Percentiles rank a stretch among this genome's conserved stretches.
Conservation (phyloP, 2,888 invertebrate genomes). For the Sthenelais limicola region DNA sequence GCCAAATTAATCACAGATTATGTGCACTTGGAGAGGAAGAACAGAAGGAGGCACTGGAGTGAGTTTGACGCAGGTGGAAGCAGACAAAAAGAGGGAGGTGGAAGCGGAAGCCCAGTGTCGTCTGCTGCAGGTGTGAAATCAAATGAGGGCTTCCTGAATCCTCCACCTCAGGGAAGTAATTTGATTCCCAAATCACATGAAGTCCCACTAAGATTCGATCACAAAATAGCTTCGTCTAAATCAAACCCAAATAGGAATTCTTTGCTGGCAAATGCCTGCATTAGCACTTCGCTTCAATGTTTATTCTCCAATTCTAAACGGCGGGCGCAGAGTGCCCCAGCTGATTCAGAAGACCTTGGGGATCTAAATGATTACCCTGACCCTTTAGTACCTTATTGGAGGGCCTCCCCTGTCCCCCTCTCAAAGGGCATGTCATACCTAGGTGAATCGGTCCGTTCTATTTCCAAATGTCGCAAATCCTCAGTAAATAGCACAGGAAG, state of each 20-base stretch:
- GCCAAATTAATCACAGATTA: constrained; percentile 18
- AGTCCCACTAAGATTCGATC: too few relatives aligned
- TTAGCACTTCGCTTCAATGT: constrained; percentile 11
- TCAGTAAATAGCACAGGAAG: constrained; percentile 31
- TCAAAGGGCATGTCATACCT: constrained; percentile 14
- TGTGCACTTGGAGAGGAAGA: constrained; percentile 21
- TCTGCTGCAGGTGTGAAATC: constrained; percentile 10
- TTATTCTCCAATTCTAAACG: neutral
- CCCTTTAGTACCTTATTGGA: constrained; percentile 1
- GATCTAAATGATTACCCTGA: neutral
- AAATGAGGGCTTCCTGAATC: too few relatives aligned
- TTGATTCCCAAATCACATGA: too few relatives aligned
- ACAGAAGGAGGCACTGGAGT: constrained; percentile 20
- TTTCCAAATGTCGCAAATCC: constrained; percentile 20
- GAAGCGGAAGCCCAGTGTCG: neutral
- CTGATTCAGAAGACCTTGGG: neutral
- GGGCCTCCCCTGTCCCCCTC: neutral
- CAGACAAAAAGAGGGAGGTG: neutral
- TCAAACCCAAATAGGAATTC: constrained; percentile 23
- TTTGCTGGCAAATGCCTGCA: constrained; percentile 18
- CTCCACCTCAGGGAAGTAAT: too few relatives aligned
- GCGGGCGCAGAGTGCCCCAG: constrained; percentile 14
- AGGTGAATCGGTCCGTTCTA: constrained; percentile 20
- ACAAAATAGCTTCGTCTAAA: too few relatives aligned
- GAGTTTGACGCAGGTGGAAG: constrained; percentile 27